phyloP scores from a whole-genome alignment of 1,140 invertebrate genomes.

The Andrena cerasifolii region DNA sequence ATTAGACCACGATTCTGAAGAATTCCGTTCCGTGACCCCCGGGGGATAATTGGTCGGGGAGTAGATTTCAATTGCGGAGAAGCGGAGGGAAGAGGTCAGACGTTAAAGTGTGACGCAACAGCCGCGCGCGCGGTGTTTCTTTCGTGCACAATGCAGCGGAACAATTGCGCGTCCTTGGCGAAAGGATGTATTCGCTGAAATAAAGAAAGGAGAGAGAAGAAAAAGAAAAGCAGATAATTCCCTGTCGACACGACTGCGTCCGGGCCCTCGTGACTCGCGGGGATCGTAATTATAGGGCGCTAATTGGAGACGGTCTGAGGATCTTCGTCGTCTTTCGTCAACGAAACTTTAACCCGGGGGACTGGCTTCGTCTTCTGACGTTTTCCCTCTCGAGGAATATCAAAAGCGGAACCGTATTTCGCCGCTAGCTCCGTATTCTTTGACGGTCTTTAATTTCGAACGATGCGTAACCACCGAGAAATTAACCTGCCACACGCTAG shows the following conservation, averaged over 20 bases:
- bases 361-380: conserved; percentile 8
- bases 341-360: conserved; percentile 33
- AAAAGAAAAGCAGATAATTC: conserved; percentile 44
- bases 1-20: no score
- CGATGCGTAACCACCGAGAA: conserved; percentile 19
- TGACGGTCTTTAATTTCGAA: conserved; percentile 47
- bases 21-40: no score
- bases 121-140: neutral
- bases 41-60: no score
- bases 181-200: neutral
- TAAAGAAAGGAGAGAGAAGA: neutral
- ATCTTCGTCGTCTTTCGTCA: conserved; percentile 51
- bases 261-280: conserved; percentile 31
- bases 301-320: conserved; percentile 54
- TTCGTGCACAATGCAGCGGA: neutral
- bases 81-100: no score
- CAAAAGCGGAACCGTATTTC: conserved; percentile 43
- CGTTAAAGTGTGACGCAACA: neutral
- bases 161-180: neutral
- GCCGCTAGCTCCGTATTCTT: conserved; percentile 24
- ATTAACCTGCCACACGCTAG: conserved; percentile 28
- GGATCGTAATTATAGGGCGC: conserved; percentile 60
- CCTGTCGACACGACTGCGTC: conserved; percentile 37
- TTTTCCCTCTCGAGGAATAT: neutral
- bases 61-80: no score